Evolutionary conservation across 2,888 invertebrate species (phyloP).

Genomic region (Lasioglossum vierecki): DNA sequence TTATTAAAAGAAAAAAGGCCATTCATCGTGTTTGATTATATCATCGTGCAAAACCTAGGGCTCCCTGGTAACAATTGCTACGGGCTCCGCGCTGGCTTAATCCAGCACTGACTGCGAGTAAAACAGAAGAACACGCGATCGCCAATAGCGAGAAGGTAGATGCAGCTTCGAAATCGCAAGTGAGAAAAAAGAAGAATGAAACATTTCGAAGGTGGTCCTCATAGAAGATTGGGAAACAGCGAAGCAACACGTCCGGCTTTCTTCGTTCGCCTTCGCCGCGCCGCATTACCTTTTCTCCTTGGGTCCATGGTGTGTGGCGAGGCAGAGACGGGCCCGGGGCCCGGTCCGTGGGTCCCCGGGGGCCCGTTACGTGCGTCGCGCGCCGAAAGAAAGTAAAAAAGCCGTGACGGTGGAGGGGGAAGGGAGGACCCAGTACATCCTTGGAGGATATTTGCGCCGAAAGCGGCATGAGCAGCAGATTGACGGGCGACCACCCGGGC

Average conservation of each 20-base stretch:
- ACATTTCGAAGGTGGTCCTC: conserved; percentile 51
- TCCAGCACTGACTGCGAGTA: too few relatives aligned
- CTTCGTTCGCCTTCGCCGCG: conserved; percentile 50
- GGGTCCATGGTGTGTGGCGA: conserved; percentile 37
- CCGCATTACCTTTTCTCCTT: conserved; percentile 46
- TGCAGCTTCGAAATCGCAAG: not conserved
- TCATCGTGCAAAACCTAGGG: too few relatives aligned
- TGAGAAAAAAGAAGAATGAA: not conserved
- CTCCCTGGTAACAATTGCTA: too few relatives aligned
- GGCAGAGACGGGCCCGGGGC: conserved; percentile 45
- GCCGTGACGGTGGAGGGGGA: conserved; percentile 15
- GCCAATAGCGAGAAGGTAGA: not conserved
- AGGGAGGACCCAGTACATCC: conserved; percentile 73
- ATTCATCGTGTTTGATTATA: too few relatives aligned
- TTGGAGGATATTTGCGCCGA: conserved; percentile 81
- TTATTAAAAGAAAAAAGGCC: too few relatives aligned
- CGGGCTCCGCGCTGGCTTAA: too few relatives aligned
- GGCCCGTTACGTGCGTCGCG: conserved; percentile 70
- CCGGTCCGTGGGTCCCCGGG: not conserved
- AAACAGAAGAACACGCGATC: too few relatives aligned
- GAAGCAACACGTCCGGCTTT: conserved; percentile 40
- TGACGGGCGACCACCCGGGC: conserved; percentile 82
- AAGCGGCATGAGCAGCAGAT: conserved; percentile 80
- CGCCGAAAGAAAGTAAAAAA: conserved; percentile 71
- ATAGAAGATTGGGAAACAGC: conserved; percentile 48